Evolutionary conservation across 1,140 invertebrate genomes (phyloP), one percentile per base, ranked within the genome.

Genomic region (Vanessa atalanta): DNA sequence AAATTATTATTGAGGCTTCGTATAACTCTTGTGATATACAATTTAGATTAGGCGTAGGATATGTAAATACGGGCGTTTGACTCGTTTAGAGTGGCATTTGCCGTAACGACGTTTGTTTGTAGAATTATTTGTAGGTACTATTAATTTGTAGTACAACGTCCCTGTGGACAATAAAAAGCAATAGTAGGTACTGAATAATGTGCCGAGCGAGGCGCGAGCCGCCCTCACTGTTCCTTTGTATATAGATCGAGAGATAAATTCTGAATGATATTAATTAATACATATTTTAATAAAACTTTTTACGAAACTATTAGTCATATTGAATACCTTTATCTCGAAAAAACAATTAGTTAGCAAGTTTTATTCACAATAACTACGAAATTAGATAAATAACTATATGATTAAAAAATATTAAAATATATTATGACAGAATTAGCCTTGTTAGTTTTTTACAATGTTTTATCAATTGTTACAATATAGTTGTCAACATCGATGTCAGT

Each of bases 21-120:
- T 84, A 84, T 89, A 86, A 86, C 81, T 87, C 85, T 90, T 93
- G 91, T 93, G 91, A 93, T 93, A 93, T 89, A 86, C 55, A 84
- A 84, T 76, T 61, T 92, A 92, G 88, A 83, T 65, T 91, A 92
- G 87, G 75, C 78, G 82, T 91, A 91, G 88, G 86, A 74, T 78
- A 75, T 48, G 66, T 70, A 80, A 85, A 86, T 69, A 84, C 85
- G 88, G 90, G 88, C 80, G 75, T 73, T 65, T 74, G 66, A 79
- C 89, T 91, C 89, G 83, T 88, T 78, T 82, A 74, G 84, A 89
- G 88, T 91, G 90, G 89, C 88, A 91, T 92, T 90, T 87, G 84
- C 84, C 87, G 81, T 81, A 83, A 85, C 82, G 80, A 85, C 60
- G 68, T 88, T 84, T 84, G 55, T 76, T 82, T 80, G 81, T 82